These are phyloP conservation scores for Numenius phaeopus DNA, from an alignment of 2,797 vertebrate species.

Conservation along the genomic window DNA sequence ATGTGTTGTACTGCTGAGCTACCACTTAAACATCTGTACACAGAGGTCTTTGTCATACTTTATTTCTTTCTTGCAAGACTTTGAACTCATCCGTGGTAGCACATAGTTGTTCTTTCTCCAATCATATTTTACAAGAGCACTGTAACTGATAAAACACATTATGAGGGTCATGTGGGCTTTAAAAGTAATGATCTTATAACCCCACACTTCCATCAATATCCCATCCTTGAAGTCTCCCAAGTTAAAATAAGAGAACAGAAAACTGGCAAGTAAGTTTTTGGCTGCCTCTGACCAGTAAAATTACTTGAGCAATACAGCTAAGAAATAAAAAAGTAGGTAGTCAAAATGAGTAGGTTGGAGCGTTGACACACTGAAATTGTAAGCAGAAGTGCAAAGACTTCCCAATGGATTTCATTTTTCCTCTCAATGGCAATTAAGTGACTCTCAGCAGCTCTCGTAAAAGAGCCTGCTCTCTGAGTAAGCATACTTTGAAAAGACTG, in stretches of 20 bases:
- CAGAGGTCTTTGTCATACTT: not conserved
- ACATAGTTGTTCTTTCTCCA: not conserved
- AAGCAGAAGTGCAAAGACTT: not conserved
- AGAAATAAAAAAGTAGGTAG: not conserved
- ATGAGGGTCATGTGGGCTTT: not conserved
- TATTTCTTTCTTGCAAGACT: not conserved
- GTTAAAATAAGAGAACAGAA: not conserved
- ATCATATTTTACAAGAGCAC: not conserved
- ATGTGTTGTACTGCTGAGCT: not conserved
- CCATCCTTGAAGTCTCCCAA: not conserved
- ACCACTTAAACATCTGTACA: not conserved
- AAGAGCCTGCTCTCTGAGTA: not conserved
- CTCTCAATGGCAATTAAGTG: not conserved
- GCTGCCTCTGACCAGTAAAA: not conserved
- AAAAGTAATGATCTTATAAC: not conserved
- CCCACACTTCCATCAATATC: not conserved
- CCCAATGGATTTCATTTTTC: not conserved
- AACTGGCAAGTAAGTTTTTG: not conserved
- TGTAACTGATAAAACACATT: not conserved
- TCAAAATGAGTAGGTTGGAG: not conserved
- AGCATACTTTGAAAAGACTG: not conserved
- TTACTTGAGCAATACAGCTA: not conserved
- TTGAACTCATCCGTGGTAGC: not conserved
- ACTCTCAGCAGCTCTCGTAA: not conserved
- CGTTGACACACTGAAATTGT: not conserved